Evolutionary conservation across 2,888 invertebrate genomes (phyloP).

Genomic region (Leuctra nigra): DNA sequence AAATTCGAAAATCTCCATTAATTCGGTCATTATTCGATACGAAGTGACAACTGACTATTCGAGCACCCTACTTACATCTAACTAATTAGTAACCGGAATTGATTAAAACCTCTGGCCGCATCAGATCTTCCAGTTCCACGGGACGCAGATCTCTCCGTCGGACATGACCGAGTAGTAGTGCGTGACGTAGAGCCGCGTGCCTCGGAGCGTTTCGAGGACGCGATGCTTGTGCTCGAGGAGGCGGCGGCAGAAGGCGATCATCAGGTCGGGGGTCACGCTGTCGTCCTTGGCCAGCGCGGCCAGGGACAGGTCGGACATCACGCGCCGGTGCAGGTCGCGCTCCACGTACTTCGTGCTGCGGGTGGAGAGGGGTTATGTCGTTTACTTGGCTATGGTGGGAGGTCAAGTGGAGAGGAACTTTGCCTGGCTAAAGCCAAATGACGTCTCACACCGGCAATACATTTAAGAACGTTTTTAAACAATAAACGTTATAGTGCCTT

Average conservation of each 20-base stretch:
- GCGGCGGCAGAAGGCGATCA: slow-evolving; percentile 77
- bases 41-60: no score
- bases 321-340: slow-evolving; percentile 60
- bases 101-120: no score
- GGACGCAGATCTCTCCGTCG: slow-evolving; percentile 87
- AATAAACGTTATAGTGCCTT: no score
- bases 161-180: slow-evolving; percentile 87
- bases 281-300: slow-evolving; percentile 80
- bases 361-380: slow-evolving; percentile 21
- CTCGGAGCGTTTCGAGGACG: slow-evolving; percentile 49
- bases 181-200: slow-evolving; percentile 70
- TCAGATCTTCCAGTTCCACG: slow-evolving; percentile 78
- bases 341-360: slow-evolving; percentile 75
- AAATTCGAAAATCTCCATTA: no score
- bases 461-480: no score
- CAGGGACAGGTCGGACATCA: slow-evolving; percentile 59
- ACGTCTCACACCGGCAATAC: no score
- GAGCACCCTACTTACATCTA: no score
- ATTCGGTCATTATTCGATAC: no score
- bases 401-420: no score
- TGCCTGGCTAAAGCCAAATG: no score
- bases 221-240: slow-evolving; percentile 50
- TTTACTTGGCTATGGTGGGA: neutral
- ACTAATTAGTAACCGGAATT: no score
- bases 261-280: slow-evolving; percentile 80